These are phyloP conservation scores for Prunella fulvescens DNA, from an alignment of 2,113 vertebrate genomes.

Conservation along the genomic window DNA sequence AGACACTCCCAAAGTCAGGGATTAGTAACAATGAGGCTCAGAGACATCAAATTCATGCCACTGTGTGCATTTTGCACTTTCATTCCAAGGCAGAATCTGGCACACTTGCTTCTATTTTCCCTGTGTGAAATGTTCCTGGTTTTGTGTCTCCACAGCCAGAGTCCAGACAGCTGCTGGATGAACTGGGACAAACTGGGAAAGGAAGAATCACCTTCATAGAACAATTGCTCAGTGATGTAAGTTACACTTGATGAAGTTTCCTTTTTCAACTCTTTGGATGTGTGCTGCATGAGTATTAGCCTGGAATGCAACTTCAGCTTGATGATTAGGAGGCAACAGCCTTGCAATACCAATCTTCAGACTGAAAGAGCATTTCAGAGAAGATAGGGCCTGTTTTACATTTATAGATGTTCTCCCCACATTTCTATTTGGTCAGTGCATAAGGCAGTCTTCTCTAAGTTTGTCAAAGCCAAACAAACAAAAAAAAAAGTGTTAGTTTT, in stretches of 20 bases:
- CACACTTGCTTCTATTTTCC: background rate
- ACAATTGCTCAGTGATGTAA: slow-evolving; percentile 81
- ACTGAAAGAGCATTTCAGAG: background rate
- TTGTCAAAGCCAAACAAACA: background rate
- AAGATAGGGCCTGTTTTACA: background rate
- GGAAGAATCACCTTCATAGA: slow-evolving; percentile 74
- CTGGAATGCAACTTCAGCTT: background rate
- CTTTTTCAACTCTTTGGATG: background rate
- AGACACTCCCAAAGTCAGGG: background rate
- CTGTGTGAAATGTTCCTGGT: background rate
- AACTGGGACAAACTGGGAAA: slow-evolving; percentile 71
- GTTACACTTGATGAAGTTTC: background rate
- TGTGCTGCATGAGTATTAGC: background rate
- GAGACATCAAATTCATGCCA: background rate
- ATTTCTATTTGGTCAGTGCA: background rate
- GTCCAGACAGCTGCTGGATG: slow-evolving; percentile 73
- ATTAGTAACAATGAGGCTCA: background rate
- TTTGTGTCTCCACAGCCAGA: slow-evolving; percentile 58
- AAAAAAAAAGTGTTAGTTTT: background rate
- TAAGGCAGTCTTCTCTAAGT: background rate
- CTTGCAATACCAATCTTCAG: background rate
- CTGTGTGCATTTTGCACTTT: background rate
- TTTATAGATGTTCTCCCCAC: background rate
- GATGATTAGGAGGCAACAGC: background rate
- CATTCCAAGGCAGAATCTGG: background rate